phyloP scores from a whole-genome alignment of 2,113 vertebrate genomes.

The Seriola rivoliana region DNA sequence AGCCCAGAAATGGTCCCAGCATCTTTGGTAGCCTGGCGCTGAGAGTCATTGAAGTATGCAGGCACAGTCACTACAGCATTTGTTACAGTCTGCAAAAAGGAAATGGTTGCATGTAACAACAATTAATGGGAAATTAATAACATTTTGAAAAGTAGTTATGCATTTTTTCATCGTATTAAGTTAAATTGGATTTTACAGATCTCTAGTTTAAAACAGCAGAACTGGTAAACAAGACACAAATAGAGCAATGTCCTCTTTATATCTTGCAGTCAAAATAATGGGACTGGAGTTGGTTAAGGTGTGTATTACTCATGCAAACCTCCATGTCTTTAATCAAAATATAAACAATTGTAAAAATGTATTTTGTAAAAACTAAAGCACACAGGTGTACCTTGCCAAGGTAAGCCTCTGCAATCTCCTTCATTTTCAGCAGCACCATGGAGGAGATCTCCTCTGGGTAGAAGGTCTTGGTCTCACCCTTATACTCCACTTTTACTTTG shows the following conservation, averaged over 20 bases:
- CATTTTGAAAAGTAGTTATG: not conserved
- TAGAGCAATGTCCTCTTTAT: not conserved
- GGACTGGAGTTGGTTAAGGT: not conserved
- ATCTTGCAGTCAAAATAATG: not conserved
- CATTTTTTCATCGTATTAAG: not conserved
- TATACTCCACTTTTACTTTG: slow-evolving; percentile 85
- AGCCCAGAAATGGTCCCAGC: slow-evolving; percentile 85
- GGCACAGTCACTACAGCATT: slow-evolving; percentile 85
- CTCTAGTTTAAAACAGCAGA: not conserved
- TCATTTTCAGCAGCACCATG: slow-evolving; percentile 86
- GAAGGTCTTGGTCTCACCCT: slow-evolving; percentile 83
- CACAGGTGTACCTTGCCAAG: slow-evolving; percentile 80
- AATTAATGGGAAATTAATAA: not conserved
- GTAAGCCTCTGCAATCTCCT: slow-evolving; percentile 85
- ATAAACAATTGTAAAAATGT: not conserved
- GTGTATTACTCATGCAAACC: not conserved
- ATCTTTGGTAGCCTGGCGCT: slow-evolving; percentile 86
- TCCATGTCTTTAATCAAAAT: not conserved
- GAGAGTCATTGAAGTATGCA: slow-evolving; percentile 86
- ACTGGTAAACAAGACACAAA: not conserved
- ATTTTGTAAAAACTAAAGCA: not conserved
- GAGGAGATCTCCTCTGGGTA: slow-evolving; percentile 86
- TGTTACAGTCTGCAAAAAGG: slow-evolving; percentile 66
- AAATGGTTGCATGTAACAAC: not conserved
- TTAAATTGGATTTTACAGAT: not conserved